Base-by-base conservation (phyloP, 92 coral and sea anemone genomes). In the Siderastrea radians region DNA sequence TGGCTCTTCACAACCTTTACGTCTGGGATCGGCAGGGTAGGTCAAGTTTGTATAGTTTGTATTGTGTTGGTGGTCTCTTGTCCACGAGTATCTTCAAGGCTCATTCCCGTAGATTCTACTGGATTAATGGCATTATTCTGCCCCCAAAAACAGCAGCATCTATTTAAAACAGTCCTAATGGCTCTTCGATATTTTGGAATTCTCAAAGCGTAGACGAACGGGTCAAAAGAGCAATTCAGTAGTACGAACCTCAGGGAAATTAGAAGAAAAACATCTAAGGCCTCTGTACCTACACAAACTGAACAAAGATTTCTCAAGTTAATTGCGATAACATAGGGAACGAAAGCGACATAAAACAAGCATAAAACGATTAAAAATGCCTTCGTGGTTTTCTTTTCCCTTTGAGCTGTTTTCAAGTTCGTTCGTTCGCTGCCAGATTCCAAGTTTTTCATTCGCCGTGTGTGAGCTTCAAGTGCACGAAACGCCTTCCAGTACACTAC, bases 171-270 rank as follows among this genome's bases (percentile, higher is more conserved):
- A 4, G 76, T 68, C 14, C 76, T 14, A 26, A 81, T 67, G 9
- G 85, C 85, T 81, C 76, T 16, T 52, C 66, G 60, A 16, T 81
- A 81, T 64, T 79, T 69, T 14, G 85, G 75, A 14, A 67, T 52
- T 57, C 76, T 81, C 85, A 76, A 81, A 53, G 85, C 85, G 26
- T 53, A 79, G 46, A 81, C 76, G 53, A 81, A 69, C 12, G 85
- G 85, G 66, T 81, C 65, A 12, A 81, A 65, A 57, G 17, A 81
- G 58, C 64, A 52, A 47, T 81, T 81, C 7, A 81, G 26, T 12
- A 67, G 4, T 11, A 53, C 4, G 38, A 81, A 54, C 71, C 76
- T 44, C 5, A 46, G 2, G 38, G 85, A 55, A 46, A 81, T 54
- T 14, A 68, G 53, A 69, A 68, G 9, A 45, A 54, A 68, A 44